Evolutionary conservation across 2,888 invertebrate genomes (phyloP), one percentile per base, ranked within the genome.

Genomic region (Scrobipalpa atriplicella): DNA sequence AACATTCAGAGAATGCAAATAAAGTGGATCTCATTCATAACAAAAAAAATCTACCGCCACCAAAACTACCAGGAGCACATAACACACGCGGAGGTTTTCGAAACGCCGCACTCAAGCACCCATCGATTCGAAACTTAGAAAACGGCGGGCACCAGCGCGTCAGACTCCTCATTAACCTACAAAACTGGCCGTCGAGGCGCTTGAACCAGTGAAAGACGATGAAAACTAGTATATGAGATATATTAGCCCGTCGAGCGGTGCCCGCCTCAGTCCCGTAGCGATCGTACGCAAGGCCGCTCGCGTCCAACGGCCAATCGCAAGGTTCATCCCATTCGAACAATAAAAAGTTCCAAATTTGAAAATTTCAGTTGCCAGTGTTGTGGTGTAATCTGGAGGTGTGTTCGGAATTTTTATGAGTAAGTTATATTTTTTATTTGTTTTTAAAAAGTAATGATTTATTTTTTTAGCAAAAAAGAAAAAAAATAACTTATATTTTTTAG

Each of bases 111-210:
- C 79, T 77, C 79, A 18, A 71, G 78, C 79, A 80, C 78, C 80
- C 81, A 75, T 39, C 82, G 82, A 84, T 90, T 90, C 88, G 90
- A 90, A 90, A 90, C 87, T 87, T 90, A 90, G 90, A 91, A 90
- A 87, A 85, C 86, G 80, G 81, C 84, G 82, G 58, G 81, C 82
- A 78, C 75, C 73, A 76, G 36, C 78, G 78, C 76, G 81, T 80
- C 82, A 81, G 83, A 81, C 80, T 90, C 84, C 89, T 90, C 90
- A 90, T 91, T 91, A 91, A 91, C 91, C 91, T 90, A 91, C 89
- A 91, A 90, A 90, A 83, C 82, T 83, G 82, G 83, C 79, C 80
- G 78, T 72, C 78, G 78, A 75, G 78, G 74, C 73, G 51, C 64
- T 64, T 76, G 76, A 78, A 82, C 87, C 87, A 90, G 91, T 90